Percentiles rank a stretch among this genome's conserved stretches.
Evolutionary conservation across 2,888 invertebrate species (phyloP).

Genomic region (Crossocerus cetratus): DNA sequence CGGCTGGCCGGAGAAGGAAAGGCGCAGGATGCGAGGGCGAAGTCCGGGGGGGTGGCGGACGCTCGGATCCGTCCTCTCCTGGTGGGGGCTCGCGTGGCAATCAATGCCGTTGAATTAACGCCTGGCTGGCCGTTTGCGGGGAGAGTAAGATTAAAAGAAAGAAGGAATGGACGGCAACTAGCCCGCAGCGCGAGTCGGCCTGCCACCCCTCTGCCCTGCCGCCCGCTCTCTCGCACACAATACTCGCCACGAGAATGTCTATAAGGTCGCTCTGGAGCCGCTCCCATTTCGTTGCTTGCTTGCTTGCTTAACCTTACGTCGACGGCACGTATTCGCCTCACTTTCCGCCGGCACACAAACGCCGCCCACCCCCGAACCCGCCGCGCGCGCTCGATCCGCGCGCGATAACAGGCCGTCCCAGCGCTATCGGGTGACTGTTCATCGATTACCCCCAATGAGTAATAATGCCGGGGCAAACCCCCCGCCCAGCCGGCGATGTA

Average conservation of each 20-base stretch:
- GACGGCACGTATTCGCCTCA: constrained; percentile 45
- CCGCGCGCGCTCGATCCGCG: constrained; percentile 17
- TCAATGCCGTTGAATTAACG: constrained; percentile 77
- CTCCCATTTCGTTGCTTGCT: constrained; percentile 63
- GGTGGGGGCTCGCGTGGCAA: constrained; percentile 72
- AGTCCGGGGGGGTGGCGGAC: neutral
- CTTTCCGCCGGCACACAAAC: constrained; percentile 48
- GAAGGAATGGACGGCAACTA: constrained; percentile 74
- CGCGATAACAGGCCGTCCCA: too few species aligned
- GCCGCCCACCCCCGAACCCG: constrained; percentile 35
- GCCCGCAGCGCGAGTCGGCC: constrained; percentile 41
- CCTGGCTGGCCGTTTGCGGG: constrained; percentile 76
- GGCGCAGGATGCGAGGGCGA: neutral
- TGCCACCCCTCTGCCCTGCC: constrained; percentile 17
- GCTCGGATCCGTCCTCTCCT: constrained; percentile 9
- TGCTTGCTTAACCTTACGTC: constrained; percentile 60
- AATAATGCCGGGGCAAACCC: constrained; percentile 25
- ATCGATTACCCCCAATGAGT: constrained; percentile 30
- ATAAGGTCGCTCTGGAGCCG: constrained; percentile 55
- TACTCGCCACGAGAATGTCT: constrained; percentile 33
- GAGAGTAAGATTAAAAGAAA: constrained; percentile 76
- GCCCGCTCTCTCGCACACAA: constrained; percentile 34
- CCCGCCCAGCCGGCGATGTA: constrained; percentile 8
- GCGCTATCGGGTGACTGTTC: constrained; percentile 28
- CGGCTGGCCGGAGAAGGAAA: neutral